These are phyloP conservation scores for Chaetophractus vellerosus DNA, from an alignment of 2,797 vertebrate species.

Conservation along the genomic window DNA sequence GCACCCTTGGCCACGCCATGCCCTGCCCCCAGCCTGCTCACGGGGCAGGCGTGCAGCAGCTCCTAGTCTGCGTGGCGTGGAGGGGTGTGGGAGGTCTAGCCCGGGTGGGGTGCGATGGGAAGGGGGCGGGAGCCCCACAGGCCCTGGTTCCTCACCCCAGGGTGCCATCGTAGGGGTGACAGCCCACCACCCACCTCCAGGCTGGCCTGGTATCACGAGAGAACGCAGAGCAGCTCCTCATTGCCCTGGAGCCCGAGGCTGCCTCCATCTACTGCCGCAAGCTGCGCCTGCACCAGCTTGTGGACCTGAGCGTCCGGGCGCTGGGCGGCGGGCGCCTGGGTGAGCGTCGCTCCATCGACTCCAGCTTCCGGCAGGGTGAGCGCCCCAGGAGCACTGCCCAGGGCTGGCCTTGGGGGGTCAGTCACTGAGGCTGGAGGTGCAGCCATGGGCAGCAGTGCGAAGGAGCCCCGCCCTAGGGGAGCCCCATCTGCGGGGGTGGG, in stretches of 20 bases:
- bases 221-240: slow-evolving; percentile 95
- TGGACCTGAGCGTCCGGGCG: slow-evolving; percentile 94
- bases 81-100: background rate
- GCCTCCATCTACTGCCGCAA: slow-evolving; percentile 98
- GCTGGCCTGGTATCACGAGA: slow-evolving; percentile 94
- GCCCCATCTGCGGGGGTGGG: background rate
- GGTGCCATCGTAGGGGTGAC: background rate
- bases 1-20: background rate
- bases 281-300: slow-evolving; percentile 96
- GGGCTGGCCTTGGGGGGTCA: too few species aligned
- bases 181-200: slow-evolving; percentile 85
- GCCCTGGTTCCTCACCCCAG: background rate
- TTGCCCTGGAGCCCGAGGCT: slow-evolving; percentile 96
- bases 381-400: background rate
- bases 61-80: slow-evolving; percentile 11
- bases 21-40: background rate
- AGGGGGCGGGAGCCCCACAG: background rate
- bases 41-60: background rate
- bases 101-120: background rate
- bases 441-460: too few species aligned
- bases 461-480: too few species aligned
- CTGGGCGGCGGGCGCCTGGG: slow-evolving; percentile 89
- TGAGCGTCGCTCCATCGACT: slow-evolving; percentile 90
- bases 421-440: too few species aligned
- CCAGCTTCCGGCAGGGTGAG: slow-evolving; percentile 97